phyloP scores from a whole-genome alignment of 1,140 invertebrate genomes.

The Drosophila santomea region DNA sequence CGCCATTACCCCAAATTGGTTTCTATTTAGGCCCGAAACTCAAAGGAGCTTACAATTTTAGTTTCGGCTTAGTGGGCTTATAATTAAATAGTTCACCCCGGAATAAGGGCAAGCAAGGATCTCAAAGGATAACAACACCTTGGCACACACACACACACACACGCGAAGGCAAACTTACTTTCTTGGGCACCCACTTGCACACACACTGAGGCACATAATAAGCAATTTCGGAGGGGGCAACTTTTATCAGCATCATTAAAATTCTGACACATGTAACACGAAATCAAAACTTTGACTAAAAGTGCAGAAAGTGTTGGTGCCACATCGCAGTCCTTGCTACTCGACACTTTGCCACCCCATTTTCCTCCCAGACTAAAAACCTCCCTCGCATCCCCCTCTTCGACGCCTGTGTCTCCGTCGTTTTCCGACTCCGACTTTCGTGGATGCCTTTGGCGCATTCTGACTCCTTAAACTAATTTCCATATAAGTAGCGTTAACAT shows the following conservation, averaged over 20 bases:
- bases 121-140: constrained; percentile 73
- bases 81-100: constrained; percentile 68
- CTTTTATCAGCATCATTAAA: constrained; percentile 84
- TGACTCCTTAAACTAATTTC: constrained; percentile 84
- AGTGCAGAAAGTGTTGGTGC: constrained; percentile 76
- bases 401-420: constrained; percentile 1
- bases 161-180: constrained; percentile 13
- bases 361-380: not conserved
- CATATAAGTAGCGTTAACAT: constrained; percentile 84
- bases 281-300: constrained; percentile 83
- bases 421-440: constrained; percentile 26
- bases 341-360: constrained; percentile 38
- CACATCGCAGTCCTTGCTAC: constrained; percentile 30
- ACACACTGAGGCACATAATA: constrained; percentile 68
- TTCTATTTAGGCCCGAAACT: constrained; percentile 37
- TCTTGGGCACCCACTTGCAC: constrained; percentile 23
- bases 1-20: constrained; percentile 24
- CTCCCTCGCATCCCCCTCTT: no score
- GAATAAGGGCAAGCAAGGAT: constrained; percentile 34
- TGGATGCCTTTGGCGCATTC: constrained; percentile 72
- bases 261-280: constrained; percentile 83
- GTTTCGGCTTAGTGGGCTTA: constrained; percentile 39
- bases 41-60: constrained; percentile 47
- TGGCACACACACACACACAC: constrained; percentile 27
- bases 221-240: constrained; percentile 69